Conservation (phyloP, 1,140 invertebrate genomes). For the Ceratosolen fusciceps region DNA sequence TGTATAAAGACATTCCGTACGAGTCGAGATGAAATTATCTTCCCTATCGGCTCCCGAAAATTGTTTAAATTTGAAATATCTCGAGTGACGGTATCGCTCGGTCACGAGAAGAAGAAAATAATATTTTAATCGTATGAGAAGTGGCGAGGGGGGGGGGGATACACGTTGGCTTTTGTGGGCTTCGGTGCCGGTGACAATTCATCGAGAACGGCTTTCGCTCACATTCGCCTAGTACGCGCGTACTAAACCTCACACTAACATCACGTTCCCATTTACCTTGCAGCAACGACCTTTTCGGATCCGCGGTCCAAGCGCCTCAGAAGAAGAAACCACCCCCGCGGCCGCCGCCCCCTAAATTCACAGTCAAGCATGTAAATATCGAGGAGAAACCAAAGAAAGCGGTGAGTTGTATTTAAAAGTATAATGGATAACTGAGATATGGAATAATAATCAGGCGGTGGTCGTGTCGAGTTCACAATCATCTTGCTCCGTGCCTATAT, state of each 20-base stretch:
- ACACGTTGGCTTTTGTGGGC: no score
- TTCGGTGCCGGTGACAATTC: no score
- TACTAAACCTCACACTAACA: no score
- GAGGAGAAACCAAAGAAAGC: slow-evolving; percentile 65
- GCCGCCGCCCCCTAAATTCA: slow-evolving; percentile 69
- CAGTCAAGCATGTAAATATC: slow-evolving; percentile 53
- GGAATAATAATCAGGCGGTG: no score
- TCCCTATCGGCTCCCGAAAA: not conserved
- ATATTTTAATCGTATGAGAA: no score
- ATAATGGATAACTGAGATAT: no score
- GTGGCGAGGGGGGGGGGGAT: no score
- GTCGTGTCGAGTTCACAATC: no score
- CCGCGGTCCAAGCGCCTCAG: slow-evolving; percentile 52
- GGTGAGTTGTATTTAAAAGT: slow-evolving; percentile 53
- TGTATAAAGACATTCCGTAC: not conserved
- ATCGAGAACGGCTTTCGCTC: not conserved
- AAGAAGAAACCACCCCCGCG: slow-evolving; percentile 70
- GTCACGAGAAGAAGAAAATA: not conserved
- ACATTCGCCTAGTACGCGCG: not conserved
- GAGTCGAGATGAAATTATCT: no score
- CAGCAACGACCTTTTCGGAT: slow-evolving; percentile 62
- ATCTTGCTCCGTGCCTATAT: no score
- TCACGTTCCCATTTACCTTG: not conserved
- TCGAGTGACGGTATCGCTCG: not conserved
- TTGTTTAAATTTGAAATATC: not conserved